phyloP scores from a whole-genome alignment of 2,113 vertebrate species.

The Pelodiscus sinensis region DNA sequence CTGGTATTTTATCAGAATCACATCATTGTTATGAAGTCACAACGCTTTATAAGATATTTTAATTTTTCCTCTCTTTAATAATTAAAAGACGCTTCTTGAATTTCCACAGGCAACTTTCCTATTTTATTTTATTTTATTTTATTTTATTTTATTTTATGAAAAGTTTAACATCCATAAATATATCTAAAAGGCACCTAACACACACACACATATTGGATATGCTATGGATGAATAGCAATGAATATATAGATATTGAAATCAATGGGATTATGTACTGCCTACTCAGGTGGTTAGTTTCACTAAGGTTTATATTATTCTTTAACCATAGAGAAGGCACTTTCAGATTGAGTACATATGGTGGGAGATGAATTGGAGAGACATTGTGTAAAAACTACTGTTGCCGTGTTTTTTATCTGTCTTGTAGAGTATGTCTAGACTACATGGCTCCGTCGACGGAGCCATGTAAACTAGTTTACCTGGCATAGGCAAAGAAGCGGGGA shows the following conservation, averaged over 20 bases:
- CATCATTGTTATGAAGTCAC: background rate
- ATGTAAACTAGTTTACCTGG: too few relatives aligned
- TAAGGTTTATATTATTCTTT: background rate
- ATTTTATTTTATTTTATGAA: background rate
- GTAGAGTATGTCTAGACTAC: background rate
- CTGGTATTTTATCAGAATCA: background rate
- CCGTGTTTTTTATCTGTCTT: background rate
- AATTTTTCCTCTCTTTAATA: background rate
- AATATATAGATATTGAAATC: background rate
- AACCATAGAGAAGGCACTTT: background rate
- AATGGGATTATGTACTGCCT: background rate
- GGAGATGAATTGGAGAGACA: background rate
- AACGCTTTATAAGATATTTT: background rate
- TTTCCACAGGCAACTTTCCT: background rate
- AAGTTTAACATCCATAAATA: background rate
- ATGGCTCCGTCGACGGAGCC: too few relatives aligned
- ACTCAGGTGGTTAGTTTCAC: background rate
- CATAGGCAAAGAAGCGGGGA: too few relatives aligned
- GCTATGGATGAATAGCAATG: background rate
- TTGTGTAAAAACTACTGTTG: background rate
- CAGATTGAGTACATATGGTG: background rate
- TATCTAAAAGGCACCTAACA: background rate
- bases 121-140: background rate
- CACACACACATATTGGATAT: background rate
- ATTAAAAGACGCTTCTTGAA: background rate